Conservation (phyloP, 2,888 invertebrate genomes). For the Trissolcus brochymenae region DNA sequence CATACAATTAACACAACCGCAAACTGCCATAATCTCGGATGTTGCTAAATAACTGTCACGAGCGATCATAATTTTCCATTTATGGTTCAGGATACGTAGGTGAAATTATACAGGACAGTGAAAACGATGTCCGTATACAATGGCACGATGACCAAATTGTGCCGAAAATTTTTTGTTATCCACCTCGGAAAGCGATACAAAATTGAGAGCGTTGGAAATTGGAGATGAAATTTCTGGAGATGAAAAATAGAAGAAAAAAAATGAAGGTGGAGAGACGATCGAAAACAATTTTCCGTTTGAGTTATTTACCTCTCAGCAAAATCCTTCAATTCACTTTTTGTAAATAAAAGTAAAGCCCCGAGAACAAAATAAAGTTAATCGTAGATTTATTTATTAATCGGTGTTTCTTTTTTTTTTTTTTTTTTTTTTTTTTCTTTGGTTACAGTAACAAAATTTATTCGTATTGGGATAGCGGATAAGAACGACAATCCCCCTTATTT, state of each 20-base stretch:
- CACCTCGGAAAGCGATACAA: too few relatives aligned
- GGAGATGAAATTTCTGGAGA: too few relatives aligned
- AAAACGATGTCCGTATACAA: too few relatives aligned
- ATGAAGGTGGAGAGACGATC: too few relatives aligned
- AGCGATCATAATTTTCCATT: conserved; percentile 19
- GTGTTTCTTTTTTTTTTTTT: too few relatives aligned
- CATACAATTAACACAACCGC: conserved; percentile 40
- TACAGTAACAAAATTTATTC: conserved; percentile 98
- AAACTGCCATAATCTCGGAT: conserved; percentile 29
- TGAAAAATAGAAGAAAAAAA: too few relatives aligned
- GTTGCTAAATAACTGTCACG: conserved; percentile 11
- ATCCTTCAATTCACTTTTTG: background rate
- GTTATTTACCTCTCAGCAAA: too few relatives aligned
- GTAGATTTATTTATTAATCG: background rate
- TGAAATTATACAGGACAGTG: too few relatives aligned
- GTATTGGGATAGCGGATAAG: conserved; percentile 98
- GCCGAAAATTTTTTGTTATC: too few relatives aligned
- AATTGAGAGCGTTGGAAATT: too few relatives aligned
- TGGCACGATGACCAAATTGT: too few relatives aligned
- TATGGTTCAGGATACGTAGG: conserved; percentile 8
- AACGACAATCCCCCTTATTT: conserved; percentile 99
- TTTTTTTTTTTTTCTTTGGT: conserved; percentile 62
- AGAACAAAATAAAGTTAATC: background rate
- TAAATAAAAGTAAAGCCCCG: background rate
- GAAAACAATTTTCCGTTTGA: too few relatives aligned